Base-by-base conservation (phyloP, 2,113 vertebrate genomes). In the Xenopus laevis region DNA sequence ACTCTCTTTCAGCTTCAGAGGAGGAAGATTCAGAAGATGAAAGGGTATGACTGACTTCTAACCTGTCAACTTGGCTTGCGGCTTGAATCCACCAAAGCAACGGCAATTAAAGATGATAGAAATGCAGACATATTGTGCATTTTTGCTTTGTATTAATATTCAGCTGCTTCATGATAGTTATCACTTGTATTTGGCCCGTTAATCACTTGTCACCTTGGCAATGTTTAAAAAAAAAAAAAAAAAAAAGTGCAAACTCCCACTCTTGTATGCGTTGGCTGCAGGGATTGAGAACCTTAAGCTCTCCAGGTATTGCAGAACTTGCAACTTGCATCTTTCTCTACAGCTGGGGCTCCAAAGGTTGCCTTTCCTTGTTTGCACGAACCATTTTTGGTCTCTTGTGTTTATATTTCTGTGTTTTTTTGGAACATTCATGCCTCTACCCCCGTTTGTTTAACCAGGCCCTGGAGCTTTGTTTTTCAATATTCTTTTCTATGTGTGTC, bases 11-110 rank as follows among this genome's bases (percentile, higher is more conserved):
- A 98, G 96, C 87, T 86, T 92, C 94, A 57, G 93, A 90, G 57
- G 93, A 90, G 45, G 92, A 91, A 50, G 95, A 97, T 79, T 94
- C 92, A 10, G 94, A 96, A 81, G 87, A 86, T 60, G 87, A 85
- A 65, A 81, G 78, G 20, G 74, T 70, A 47, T 81, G 92, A 97
- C 71, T n/a, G 86, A 88, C 10, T n/a, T 13, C 11, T 4, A 16
- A 16, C 47, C 47, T 8, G 55, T 50, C 11, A 91, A 94, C 78
- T 76, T 83, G 82, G 82, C 81, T 52, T 87, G 83, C 33, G 77
- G 71, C 68, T 76, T 13, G 79, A 77, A 4, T 44, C 81, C 85
- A 80, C 77, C 77, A 80, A 82, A 86, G 71, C 86, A 80, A 84
- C 17, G 89, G 80, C 78, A 82, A 84, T 83, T 82, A 80, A 82